Conservation (phyloP, 2,113 vertebrate genomes). For the Vimba vimba region DNA sequence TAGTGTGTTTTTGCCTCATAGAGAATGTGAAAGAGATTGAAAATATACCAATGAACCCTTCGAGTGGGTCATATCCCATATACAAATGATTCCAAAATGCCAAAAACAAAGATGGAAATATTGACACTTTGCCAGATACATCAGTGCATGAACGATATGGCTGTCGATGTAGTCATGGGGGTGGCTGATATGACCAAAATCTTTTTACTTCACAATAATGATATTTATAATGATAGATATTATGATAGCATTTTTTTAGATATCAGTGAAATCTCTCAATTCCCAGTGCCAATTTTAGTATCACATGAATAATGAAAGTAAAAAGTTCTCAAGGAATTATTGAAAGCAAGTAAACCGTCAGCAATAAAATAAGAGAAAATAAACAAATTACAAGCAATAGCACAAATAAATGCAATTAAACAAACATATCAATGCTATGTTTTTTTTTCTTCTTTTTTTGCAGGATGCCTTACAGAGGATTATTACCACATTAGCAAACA, state of each 20-base stretch:
- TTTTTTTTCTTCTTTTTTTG: neutral
- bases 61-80: neutral
- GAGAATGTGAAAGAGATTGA: neutral
- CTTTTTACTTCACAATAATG: too few relatives aligned
- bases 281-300: neutral
- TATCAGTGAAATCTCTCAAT: neutral
- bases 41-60: neutral
- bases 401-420: neutral
- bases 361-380: neutral
- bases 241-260: neutral
- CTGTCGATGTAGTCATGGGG: neutral
- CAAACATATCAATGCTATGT: neutral
- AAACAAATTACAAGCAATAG: neutral
- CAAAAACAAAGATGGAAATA: neutral
- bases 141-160: neutral
- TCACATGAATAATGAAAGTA: neutral
- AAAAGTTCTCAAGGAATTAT: neutral
- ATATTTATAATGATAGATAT: too few relatives aligned
- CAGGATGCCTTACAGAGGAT: conserved; percentile 93
- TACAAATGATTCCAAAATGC: neutral
- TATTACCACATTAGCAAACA: conserved; percentile 87
- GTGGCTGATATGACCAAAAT: too few relatives aligned
- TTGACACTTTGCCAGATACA: neutral
- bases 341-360: neutral
- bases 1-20: neutral